A percentile compares a stretch with the other conserved stretches of the same genome.
phyloP scores from a whole-genome alignment of 2,113 vertebrate species.

The Eleginops maclovinus region DNA sequence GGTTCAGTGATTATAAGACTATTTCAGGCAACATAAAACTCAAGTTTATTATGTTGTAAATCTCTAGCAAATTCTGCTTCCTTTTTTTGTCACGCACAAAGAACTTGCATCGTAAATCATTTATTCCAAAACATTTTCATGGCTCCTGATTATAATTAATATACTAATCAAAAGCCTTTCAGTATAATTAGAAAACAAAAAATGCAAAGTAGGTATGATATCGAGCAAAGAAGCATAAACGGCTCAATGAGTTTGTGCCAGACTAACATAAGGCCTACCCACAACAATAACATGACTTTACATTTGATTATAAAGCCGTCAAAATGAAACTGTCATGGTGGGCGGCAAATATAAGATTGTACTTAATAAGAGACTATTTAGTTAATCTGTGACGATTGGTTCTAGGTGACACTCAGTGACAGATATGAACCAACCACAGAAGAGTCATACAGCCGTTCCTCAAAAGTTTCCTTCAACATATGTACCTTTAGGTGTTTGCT shows the following conservation, averaged over 20 bases:
- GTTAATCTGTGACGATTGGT: background rate
- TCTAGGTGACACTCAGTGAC: background rate
- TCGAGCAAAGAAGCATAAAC: slow-evolving; percentile 25
- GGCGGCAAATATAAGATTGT: background rate
- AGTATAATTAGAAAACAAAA: slow-evolving; percentile 64
- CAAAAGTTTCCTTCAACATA: background rate
- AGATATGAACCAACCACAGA: slow-evolving; percentile 5
- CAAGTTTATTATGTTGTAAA: slow-evolving; percentile 66
- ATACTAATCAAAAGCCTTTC: slow-evolving; percentile 62
- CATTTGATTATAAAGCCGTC: background rate
- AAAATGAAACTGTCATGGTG: background rate
- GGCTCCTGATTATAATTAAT: slow-evolving; percentile 55
- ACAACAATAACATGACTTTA: background rate
- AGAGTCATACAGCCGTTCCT: background rate
- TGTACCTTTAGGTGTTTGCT: background rate
- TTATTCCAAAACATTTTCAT: slow-evolving; percentile 19
- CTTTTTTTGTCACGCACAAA: background rate
- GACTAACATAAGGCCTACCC: background rate
- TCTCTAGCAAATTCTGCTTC: slow-evolving; percentile 21
- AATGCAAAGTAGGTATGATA: slow-evolving; percentile 18
- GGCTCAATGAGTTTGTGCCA: background rate
- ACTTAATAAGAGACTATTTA: background rate
- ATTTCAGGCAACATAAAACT: slow-evolving; percentile 25
- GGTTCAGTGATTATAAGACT: slow-evolving; percentile 35
- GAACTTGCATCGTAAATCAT: slow-evolving; percentile 45